Evolutionary conservation across 1,140 invertebrate species (phyloP), one percentile per base, ranked within the genome.

Genomic region (Akabosia matsudoensis): DNA sequence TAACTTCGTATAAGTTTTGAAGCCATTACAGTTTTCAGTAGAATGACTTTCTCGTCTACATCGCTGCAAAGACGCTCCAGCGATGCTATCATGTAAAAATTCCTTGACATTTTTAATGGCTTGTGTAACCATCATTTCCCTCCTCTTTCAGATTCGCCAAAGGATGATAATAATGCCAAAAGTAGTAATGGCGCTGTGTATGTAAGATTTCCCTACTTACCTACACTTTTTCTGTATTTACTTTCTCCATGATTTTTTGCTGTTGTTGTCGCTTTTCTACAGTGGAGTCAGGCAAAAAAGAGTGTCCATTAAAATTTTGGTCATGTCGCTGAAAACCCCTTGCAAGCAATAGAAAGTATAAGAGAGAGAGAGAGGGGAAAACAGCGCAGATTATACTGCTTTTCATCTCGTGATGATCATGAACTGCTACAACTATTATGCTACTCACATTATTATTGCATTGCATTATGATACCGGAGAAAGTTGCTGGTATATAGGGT

Each of bases 81-180:
- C 7, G 54, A 56, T 56, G 54, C 10, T 56, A 56, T 56, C 54
- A 56, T 56, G 54, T 22, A 56, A 56, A 45, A 56, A n/a, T 56
- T 22, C 24, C 24, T 13, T 56, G 54, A 56, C 54, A 56, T 22
- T 56, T 56, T 56, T 56, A 56, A 56, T 56, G 54, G 54, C 54
- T 56, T 56, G 54, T 56, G 54, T 56, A 56, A 56, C 54, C 54
- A 56, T 56, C 54, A 56, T 22, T 56, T 56, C 22, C 54, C 54
- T 56, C 10, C 54, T 56, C 24, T 56, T 56, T 45, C 37, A 45
- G 37, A 45, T 45, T 45, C 37, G 37, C 37, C 7, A 45, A 45
- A 45, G 37, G 37, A 45, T n/a, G n/a, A n/a, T 45, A 45, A 45
- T 45, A 45, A 45, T 45, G 37, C 37, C 37, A 45, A 45, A 45